Base-by-base conservation (phyloP, 35 echinoderm and acorn worm species). In the Hemicentrotus pulcherrimus region DNA sequence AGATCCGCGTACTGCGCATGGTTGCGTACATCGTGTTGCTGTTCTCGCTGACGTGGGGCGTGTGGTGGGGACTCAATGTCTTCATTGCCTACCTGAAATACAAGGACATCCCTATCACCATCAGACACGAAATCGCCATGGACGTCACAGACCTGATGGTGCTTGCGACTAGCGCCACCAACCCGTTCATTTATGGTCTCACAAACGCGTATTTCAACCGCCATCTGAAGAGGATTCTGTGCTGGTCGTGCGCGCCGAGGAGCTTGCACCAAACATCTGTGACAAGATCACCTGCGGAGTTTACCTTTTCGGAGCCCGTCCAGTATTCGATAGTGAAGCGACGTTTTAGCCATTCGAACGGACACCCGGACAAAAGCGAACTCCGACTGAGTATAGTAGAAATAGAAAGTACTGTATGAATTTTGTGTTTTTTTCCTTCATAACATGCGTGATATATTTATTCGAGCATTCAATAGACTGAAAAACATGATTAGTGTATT, bases 121-220 rank as follows among this genome's bases (percentile, higher is more conserved):
- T 48, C n/a, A 1, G 4, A 2, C 46, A 93, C 91, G 16, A 24
- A 12, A n/a, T 93, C 91, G 32, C 46, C 22, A 46, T 18, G 13
- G 91, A 93, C 48, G 19, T 93, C 48, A 47, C 91, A 10, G 48
- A 31, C 48, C 4, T 93, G 18, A 31, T 93, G 91, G 91, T 93
- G 91, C 22, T 47, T 24, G 91, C 91, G 47, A 31, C 91, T 2
- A 93, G 91, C 30, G 91, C 48, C 11, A 93, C 58, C 46, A 93
- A 93, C 46, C 91, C 91, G 6, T 48, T 93, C 47, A 93, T 93
- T 5, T 93, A 93, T 46, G 91, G 46, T 31, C 14, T 58, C 30
- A 93, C 45, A 31, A 58, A 93, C 48, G 45, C 91, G 48, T 52
- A 58, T 55, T 93, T 93, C 48, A 93, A 93, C 48, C 91, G 91